phyloP scores from a whole-genome alignment of 2,113 vertebrate species.

The Sapajus apella region DNA sequence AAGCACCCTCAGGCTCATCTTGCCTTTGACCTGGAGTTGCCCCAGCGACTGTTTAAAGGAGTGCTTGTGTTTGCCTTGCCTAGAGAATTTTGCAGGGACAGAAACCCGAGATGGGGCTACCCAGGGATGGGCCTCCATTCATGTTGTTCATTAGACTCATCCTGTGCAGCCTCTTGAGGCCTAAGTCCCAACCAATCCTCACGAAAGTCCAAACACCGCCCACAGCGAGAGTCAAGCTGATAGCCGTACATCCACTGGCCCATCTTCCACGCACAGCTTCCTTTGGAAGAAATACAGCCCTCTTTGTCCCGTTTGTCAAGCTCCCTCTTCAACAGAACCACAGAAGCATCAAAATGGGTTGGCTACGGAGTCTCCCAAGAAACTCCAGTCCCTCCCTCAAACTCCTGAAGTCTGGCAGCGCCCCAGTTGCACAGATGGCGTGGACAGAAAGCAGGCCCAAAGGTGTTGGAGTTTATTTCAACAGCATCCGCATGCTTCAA shows the following conservation, averaged over 20 bases:
- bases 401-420: neutral
- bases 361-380: neutral
- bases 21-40: neutral
- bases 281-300: conserved; percentile 6
- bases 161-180: neutral
- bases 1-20: neutral
- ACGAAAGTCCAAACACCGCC: neutral
- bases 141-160: neutral
- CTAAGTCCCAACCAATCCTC: neutral
- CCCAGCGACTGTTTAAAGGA: neutral
- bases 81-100: neutral
- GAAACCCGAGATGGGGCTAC: neutral
- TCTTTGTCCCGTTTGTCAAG: neutral
- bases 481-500: neutral
- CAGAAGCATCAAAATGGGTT: neutral
- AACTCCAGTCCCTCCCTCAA: neutral
- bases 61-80: neutral
- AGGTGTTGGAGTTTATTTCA: neutral
- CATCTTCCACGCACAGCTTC: neutral
- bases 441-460: neutral
- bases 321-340: neutral
- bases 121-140: neutral
- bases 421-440: rapidly evolving
- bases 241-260: neutral
- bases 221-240: neutral